A percentile compares a stretch with the other conserved stretches of the same genome.
Evolutionary conservation across 1,140 invertebrate genomes (phyloP).

Genomic region (Arctopsyche grandis): DNA sequence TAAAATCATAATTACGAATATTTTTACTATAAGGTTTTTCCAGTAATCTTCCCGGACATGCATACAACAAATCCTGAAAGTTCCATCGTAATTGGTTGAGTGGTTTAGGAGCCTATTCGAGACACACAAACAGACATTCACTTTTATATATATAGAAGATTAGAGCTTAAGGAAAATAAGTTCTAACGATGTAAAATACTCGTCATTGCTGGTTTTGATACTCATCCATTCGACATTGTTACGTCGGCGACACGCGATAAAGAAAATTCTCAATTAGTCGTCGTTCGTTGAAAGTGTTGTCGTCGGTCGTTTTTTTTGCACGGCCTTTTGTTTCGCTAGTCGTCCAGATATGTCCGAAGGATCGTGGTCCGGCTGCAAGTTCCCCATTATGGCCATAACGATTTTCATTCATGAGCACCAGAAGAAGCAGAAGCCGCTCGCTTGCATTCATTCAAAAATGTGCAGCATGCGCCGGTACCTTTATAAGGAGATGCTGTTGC

Average conservation of each 20-base stretch:
- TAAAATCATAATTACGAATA: too few species aligned
- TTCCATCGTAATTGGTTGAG: too few species aligned
- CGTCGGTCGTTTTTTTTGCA: neutral
- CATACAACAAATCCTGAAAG: too few species aligned
- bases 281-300: neutral
- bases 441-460: constrained; percentile 27
- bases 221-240: neutral
- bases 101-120: too few species aligned
- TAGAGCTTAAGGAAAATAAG: too few species aligned
- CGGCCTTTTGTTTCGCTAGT: neutral
- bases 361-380: neutral
- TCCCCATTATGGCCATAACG: neutral
- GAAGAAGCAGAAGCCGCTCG: neutral
- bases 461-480: constrained; percentile 11
- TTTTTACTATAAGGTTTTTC: too few species aligned
- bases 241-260: neutral
- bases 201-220: too few species aligned
- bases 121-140: too few species aligned
- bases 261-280: neutral
- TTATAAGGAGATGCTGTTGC: neutral
- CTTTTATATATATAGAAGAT: too few species aligned
- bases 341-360: neutral
- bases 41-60: too few species aligned
- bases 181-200: too few species aligned
- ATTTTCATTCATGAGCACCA: constrained; percentile 17